phyloP scores from a whole-genome alignment of 2,113 vertebrate genomes.

The Dasypus novemcinctus region DNA sequence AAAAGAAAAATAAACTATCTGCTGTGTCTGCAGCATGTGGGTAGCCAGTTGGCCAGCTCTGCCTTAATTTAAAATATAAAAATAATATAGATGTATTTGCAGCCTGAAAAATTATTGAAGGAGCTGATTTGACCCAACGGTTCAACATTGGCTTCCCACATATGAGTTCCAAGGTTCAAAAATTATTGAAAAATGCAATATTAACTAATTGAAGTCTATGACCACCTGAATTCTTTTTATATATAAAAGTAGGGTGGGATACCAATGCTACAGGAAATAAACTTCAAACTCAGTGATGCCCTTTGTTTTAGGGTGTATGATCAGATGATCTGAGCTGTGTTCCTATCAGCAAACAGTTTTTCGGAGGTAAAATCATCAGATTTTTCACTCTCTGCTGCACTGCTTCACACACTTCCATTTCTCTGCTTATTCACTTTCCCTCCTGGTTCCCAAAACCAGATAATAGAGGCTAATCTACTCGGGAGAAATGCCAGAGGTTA shows the following conservation, averaged over 20 bases:
- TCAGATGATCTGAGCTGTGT: background rate
- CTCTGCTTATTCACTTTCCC: background rate
- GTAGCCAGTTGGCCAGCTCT: background rate
- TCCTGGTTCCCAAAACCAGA: background rate
- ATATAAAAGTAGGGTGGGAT: background rate
- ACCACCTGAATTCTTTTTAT: background rate
- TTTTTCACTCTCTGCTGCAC: background rate
- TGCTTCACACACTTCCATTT: background rate
- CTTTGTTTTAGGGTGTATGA: background rate
- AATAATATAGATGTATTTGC: background rate
- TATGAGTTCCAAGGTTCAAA: background rate
- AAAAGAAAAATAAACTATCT: background rate
- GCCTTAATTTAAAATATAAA: background rate
- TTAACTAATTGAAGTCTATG: background rate
- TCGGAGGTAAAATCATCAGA: background rate
- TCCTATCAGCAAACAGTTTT: background rate
- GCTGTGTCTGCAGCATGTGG: background rate
- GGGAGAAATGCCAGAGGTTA: constrained; percentile 9
- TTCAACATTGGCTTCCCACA: too few species aligned
- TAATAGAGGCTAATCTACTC: background rate
- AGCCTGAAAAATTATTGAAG: background rate
- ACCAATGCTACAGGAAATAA: background rate
- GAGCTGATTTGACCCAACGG: too few species aligned
- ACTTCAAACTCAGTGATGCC: background rate
- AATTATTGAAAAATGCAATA: background rate